phyloP scores from a whole-genome alignment of 92 coral and sea anemone genomes.

The Desmophyllum pertusum region DNA sequence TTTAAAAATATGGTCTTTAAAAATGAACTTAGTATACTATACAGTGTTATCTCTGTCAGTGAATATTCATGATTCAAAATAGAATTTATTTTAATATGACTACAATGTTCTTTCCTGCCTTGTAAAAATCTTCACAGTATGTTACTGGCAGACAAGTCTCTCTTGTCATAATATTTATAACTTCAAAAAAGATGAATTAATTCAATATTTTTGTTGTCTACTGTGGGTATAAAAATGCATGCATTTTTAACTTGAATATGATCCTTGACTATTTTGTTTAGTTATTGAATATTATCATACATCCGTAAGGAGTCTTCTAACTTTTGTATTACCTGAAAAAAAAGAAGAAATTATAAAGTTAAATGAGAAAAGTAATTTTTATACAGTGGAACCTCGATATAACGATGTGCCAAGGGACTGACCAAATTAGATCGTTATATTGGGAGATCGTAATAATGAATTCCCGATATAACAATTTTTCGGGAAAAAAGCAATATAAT shows the following conservation, averaged over 20 bases:
- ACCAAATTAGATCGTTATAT: no score
- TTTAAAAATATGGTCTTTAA: no score
- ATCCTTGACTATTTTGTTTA: neutral
- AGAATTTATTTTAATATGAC: no score
- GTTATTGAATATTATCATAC: conserved; percentile 76
- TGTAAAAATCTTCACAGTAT: neutral
- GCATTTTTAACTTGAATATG: neutral
- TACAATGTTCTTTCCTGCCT: neutral
- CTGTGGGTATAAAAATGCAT: neutral
- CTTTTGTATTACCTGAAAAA: conserved; percentile 81
- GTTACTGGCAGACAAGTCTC: neutral
- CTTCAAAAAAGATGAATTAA: neutral
- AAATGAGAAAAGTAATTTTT: no score
- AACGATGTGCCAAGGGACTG: no score
- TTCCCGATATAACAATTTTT: no score
- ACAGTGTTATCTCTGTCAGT: no score
- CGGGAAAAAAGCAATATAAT: no score
- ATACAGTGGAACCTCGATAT: no score
- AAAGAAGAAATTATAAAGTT: neutral
- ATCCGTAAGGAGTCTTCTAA: conserved; percentile 82
- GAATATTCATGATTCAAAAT: no score
- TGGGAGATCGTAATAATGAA: no score
- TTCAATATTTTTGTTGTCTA: neutral
- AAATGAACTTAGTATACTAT: no score
- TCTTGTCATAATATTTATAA: neutral